Evolutionary conservation across 2,888 invertebrate species (phyloP).

Genomic region (Lampropteryx suffumata): DNA sequence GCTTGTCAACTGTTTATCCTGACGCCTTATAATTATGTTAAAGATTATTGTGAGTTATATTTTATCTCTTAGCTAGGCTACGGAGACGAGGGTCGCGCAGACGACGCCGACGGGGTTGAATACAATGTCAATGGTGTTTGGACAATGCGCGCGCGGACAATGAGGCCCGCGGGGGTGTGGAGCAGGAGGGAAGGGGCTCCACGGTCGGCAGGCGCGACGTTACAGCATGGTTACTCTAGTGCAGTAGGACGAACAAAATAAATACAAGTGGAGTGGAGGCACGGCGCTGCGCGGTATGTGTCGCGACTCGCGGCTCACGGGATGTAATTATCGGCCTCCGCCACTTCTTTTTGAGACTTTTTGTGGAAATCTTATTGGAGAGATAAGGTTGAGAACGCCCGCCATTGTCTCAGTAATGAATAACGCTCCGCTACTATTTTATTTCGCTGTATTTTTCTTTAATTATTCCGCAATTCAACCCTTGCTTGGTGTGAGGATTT

Average conservation of each 20-base stretch:
- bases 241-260: too few relatives aligned
- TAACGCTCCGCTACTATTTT: conserved; percentile 31
- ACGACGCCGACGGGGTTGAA: neutral
- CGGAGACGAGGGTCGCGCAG: neutral
- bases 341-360: conserved; percentile 39
- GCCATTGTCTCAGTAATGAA: conserved; percentile 44
- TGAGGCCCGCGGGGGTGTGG: too few relatives aligned
- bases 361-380: conserved; percentile 41
- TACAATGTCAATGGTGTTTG: conserved; percentile 10
- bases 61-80: neutral
- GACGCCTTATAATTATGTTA: too few relatives aligned
- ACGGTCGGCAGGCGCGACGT: too few relatives aligned
- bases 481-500: conserved; percentile 13
- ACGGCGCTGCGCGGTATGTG: neutral
- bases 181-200: too few relatives aligned
- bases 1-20: too few relatives aligned
- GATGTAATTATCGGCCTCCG: conserved; percentile 42
- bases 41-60: too few relatives aligned
- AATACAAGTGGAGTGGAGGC: neutral
- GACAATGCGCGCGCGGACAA: conserved; percentile 6
- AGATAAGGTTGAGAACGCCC: conserved; percentile 43
- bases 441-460: conserved; percentile 37
- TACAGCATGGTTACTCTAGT: too few relatives aligned
- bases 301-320: conserved; percentile 34
- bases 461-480: conserved; percentile 29